These are phyloP conservation scores for Drosophila santomea DNA, from an alignment of 1,140 invertebrate genomes.

Conservation along the genomic window DNA sequence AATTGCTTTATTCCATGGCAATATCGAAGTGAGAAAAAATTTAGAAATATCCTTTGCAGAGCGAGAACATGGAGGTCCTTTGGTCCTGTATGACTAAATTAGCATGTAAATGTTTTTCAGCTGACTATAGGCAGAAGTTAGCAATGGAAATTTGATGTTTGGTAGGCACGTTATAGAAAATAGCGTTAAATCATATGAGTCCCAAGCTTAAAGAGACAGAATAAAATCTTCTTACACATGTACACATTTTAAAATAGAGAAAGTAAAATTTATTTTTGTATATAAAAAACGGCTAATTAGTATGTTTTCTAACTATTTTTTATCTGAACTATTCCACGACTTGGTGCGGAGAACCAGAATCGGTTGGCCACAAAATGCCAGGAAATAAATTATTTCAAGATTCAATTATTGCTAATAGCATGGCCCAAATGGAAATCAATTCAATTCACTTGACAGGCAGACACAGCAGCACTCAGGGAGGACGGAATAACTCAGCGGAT, in stretches of 20 bases:
- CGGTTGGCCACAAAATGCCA: constrained; percentile 61
- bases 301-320: not conserved
- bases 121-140: not conserved
- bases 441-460: constrained; percentile 65
- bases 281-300: not conserved
- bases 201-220: not conserved
- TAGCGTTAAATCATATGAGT: not conserved
- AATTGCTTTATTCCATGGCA: constrained; percentile 63
- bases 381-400: constrained; percentile 75
- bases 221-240: too few relatives aligned
- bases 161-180: constrained; percentile 5
- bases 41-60: not conserved
- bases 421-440: constrained; percentile 71
- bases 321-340: not conserved
- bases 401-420: constrained; percentile 75
- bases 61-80: constrained; percentile 2
- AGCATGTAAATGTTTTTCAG: constrained; percentile 58
- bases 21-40: constrained; percentile 1
- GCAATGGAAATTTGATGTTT: not conserved
- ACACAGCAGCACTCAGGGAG: constrained; percentile 22
- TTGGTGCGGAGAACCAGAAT: constrained; percentile 3
- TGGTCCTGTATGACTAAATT: constrained; percentile 53
- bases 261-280: not conserved
- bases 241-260: not conserved
- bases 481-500: constrained; percentile 29